Conservation (phyloP, 2,888 invertebrate genomes). For the Ectemnius lituratus region DNA sequence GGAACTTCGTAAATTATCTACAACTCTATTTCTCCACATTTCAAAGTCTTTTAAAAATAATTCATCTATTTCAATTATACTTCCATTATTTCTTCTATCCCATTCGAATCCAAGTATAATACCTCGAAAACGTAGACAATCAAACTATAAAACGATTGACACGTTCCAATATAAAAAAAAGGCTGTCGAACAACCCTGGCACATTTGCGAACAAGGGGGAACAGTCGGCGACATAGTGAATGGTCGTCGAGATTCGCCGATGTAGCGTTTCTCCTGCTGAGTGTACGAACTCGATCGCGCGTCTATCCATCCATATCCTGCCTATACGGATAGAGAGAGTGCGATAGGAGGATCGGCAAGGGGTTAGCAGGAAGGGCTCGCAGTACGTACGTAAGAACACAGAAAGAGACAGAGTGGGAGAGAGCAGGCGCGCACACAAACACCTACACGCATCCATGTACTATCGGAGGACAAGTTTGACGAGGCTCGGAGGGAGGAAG, state of each 20-base stretch:
- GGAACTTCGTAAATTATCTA: too few species aligned
- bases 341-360: background rate
- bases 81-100: too few species aligned
- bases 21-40: too few species aligned
- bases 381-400: background rate
- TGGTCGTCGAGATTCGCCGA: background rate
- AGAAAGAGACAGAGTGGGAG: slow-evolving; percentile 3
- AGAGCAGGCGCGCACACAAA: background rate
- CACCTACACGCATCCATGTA: too few species aligned
- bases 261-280: slow-evolving; percentile 1
- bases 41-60: too few species aligned
- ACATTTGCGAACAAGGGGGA: background rate
- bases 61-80: too few species aligned
- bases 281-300: background rate
- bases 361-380: slow-evolving; percentile 1
- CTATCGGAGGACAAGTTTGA: too few species aligned
- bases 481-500: slow-evolving; percentile 25
- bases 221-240: background rate
- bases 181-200: too few species aligned
- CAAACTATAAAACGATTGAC: too few species aligned
- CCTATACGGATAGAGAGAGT: background rate
- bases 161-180: too few species aligned
- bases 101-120: too few species aligned
- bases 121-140: too few species aligned
- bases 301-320: slow-evolving; percentile 2